Conservation (phyloP, 2,888 invertebrate genomes). For the Ligdia adustata region DNA sequence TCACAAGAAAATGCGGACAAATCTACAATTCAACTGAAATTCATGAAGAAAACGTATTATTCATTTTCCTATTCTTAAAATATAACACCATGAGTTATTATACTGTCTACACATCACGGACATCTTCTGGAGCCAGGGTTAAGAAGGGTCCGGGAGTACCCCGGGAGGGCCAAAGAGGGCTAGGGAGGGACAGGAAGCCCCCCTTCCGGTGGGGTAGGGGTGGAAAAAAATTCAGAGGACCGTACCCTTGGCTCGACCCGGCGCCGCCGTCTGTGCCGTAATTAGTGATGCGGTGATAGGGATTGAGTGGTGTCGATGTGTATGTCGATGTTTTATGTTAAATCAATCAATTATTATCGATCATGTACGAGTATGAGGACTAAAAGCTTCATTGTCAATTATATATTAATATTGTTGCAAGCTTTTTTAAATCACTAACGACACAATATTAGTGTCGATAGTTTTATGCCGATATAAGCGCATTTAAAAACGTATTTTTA, state of each 20-base stretch:
- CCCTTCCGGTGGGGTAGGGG: slow-evolving; percentile 68
- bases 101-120: slow-evolving; percentile 38
- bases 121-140: slow-evolving; percentile 80
- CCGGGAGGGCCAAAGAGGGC: slow-evolving; percentile 79
- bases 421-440: no score
- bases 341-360: no score
- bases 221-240: slow-evolving; percentile 79
- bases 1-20: no score
- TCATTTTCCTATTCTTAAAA: no score
- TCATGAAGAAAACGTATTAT: no score
- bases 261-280: slow-evolving; percentile 78
- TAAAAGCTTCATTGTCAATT: no score
- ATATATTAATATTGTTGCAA: no score
- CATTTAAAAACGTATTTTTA: no score
- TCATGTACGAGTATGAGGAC: no score
- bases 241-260: slow-evolving; percentile 79
- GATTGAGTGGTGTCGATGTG: slow-evolving; percentile 60
- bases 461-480: no score
- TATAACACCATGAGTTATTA: slow-evolving; percentile 27
- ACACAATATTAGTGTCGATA: no score
- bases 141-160: slow-evolving; percentile 73
- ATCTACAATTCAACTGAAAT: no score
- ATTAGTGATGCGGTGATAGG: slow-evolving; percentile 77
- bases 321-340: slow-evolving; percentile 32
- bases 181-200: slow-evolving; percentile 72